Base-by-base conservation (phyloP, 2,888 invertebrate species). In the Pyralis farinalis region DNA sequence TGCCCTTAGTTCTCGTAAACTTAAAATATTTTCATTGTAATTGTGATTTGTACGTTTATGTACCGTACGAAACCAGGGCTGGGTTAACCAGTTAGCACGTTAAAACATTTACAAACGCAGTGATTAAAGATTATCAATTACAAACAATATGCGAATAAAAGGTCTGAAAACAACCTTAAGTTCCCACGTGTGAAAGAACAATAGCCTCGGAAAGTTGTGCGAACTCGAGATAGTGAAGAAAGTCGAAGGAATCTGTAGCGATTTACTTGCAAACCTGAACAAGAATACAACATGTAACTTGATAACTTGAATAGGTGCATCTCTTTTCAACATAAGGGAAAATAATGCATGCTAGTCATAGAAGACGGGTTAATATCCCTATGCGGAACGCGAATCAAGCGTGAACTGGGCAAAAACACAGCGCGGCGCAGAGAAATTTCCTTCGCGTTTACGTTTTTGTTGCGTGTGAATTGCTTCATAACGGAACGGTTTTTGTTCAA, bases 171-270 rank as follows among this genome's bases (percentile, higher is more conserved):
- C 72, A 71, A 72, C 60, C 51, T 47, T 49, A 45, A 42, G 52
- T 74, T 75, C 74, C 61, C 76, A 80, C 68, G 67, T 66, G 63
- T 49, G 47, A 40, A 40, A 54, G 62, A 67, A 82, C 83, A 82
- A 82, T 80, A 67, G 64, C 63, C 58, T 71, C 81, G 73, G 81
- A 83, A 81, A 83, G 81, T 78, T 74, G 73, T 70, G 82, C 71
- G 80, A 77, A 78, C 64, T 57, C 60, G 52, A 56, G 56, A 58
- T 58, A 59, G 56, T 59, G 63, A 75, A 65, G 79, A 79, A 79
- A 82, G 79, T 73, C 70, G 61, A 63, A 61, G 51, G 56, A 60
- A 57, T 56, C 56, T 57, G 44, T 36, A 34, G 47, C 47, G 28
- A 52, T 58, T 50, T 53, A 46, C 49, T 55, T 42, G 55, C 12